Percentiles rank a stretch among this genome's conserved stretches.
Evolutionary conservation across 2,888 invertebrate genomes (phyloP).

Genomic region (Cephus runcator): DNA sequence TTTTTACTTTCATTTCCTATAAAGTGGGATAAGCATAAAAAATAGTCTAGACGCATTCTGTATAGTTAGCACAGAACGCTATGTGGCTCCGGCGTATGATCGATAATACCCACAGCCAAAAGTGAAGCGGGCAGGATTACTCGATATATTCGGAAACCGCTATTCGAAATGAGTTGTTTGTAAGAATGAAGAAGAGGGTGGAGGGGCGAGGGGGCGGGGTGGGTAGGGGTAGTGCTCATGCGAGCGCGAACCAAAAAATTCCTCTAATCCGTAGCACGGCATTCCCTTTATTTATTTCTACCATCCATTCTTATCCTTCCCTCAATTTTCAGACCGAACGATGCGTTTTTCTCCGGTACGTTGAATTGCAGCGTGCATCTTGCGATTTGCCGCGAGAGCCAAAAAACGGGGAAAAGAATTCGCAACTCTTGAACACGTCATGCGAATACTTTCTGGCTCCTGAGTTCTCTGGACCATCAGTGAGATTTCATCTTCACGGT

Average conservation of each 20-base stretch:
- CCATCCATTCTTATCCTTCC: not conserved
- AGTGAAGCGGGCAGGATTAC: not conserved
- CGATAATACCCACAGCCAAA: conserved; percentile 33
- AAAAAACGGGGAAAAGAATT: not conserved
- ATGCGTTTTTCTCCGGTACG: not conserved
- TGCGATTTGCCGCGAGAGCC: not conserved
- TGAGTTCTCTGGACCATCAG: not conserved
- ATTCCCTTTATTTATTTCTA: not conserved
- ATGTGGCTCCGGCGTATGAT: conserved; percentile 29
- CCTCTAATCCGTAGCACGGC: not conserved
- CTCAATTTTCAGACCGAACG: not conserved
- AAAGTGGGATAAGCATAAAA: conserved; percentile 51
- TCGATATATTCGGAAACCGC: not conserved
- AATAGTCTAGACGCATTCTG: conserved; percentile 55
- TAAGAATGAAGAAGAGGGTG: too few species aligned
- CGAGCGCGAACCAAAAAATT: not conserved
- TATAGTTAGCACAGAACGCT: conserved; percentile 44
- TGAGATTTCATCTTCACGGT: not conserved
- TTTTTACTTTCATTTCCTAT: conserved; percentile 42
- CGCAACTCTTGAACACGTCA: not conserved
- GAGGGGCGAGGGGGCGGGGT: too few species aligned
- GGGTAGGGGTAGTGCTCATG: not conserved
- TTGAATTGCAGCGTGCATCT: not conserved
- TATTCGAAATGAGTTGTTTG: conserved; percentile 18
- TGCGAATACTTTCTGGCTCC: not conserved